Conservation (phyloP, 2,113 vertebrate genomes). For the Dromas ardeola region DNA sequence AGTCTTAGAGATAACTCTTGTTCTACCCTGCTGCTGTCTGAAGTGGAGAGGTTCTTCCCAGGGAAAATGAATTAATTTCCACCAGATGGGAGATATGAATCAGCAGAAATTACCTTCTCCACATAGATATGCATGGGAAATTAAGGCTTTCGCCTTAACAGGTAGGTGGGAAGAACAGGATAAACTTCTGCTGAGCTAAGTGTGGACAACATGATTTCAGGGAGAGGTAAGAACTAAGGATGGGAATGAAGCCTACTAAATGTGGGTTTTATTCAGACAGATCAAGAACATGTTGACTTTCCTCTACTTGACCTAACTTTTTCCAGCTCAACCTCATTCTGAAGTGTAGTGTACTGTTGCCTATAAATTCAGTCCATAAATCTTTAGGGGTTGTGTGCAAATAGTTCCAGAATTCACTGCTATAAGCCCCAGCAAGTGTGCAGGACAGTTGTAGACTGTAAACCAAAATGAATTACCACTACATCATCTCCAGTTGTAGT, state of each 20-base stretch:
- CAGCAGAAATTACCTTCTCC: not conserved
- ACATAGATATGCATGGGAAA: not conserved
- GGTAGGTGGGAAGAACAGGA: not conserved
- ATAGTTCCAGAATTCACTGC: not conserved
- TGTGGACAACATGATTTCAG: not conserved
- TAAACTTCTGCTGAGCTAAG: not conserved
- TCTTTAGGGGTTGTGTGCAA: not conserved
- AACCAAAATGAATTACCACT: not conserved
- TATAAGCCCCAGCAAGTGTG: not conserved
- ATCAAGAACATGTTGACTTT: not conserved
- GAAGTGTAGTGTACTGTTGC: not conserved
- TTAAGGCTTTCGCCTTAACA: not conserved
- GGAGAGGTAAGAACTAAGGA: not conserved
- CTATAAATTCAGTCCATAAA: not conserved
- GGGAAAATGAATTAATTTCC: not conserved
- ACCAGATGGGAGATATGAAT: not conserved
- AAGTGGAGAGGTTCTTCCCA: not conserved
- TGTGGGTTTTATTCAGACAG: accelerated
- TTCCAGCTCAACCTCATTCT: not conserved
- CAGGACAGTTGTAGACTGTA: not conserved
- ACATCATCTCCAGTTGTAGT: not conserved
- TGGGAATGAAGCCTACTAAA: not conserved
- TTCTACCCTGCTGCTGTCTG: not conserved
- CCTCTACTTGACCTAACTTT: not conserved
- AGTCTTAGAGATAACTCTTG: not conserved